These are phyloP conservation scores for Oreotragus oreotragus DNA, from an alignment of 2,113 vertebrate genomes.

Conservation along the genomic window DNA sequence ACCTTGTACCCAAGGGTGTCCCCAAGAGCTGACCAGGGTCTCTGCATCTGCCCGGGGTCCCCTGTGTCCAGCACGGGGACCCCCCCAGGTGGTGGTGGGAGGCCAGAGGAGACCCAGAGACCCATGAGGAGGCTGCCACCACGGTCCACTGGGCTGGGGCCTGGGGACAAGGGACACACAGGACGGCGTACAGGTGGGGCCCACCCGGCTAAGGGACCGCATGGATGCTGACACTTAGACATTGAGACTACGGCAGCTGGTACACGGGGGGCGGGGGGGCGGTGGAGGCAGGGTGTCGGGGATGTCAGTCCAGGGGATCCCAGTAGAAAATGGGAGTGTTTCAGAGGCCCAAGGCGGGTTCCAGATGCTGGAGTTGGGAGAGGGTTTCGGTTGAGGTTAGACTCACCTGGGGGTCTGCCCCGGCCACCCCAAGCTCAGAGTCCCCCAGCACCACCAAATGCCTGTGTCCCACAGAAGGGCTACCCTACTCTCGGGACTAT, in stretches of 20 bases:
- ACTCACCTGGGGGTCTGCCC: background rate
- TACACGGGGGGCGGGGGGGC: rapidly evolving
- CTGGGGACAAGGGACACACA: background rate
- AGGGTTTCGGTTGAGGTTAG: rapidly evolving
- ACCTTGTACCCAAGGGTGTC: rapidly evolving
- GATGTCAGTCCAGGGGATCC: rapidly evolving
- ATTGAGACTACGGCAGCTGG: rapidly evolving
- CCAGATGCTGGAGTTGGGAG: background rate
- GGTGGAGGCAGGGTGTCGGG: rapidly evolving
- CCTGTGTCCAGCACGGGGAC: background rate
- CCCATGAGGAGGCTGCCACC: background rate
- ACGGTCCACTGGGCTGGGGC: rapidly evolving
- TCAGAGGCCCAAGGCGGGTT: too few relatives aligned
- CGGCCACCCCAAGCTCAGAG: background rate
- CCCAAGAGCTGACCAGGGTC: background rate
- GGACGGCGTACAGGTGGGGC: rapidly evolving
- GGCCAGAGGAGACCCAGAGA: rapidly evolving
- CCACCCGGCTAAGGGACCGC: background rate
- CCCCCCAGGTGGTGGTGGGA: rapidly evolving
- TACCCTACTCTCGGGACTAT: background rate
- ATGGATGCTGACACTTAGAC: rapidly evolving
- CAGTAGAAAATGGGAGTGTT: rapidly evolving
- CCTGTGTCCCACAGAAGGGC: background rate
- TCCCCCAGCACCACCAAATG: background rate
- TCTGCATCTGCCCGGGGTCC: background rate